Evolutionary conservation across 2,113 vertebrate species (phyloP).

Genomic region (Myrmecobius fasciatus): DNA sequence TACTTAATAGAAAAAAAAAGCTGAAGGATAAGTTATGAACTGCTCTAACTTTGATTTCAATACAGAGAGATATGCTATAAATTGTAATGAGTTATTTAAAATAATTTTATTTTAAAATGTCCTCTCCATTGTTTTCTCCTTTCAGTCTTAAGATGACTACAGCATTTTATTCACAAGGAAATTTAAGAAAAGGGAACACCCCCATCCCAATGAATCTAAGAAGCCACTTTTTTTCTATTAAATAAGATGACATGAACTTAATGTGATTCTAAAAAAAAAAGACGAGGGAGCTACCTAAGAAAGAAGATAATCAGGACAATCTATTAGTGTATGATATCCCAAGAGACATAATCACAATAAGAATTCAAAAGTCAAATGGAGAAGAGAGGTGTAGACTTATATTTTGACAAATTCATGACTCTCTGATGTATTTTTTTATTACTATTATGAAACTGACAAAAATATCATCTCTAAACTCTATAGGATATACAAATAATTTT

Average conservation of each 20-base stretch:
- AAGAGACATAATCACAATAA: background rate
- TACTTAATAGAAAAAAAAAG: background rate
- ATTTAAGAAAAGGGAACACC: background rate
- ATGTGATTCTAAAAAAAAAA: background rate
- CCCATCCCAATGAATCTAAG: background rate
- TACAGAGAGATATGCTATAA: background rate
- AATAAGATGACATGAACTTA: background rate
- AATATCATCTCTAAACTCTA: background rate
- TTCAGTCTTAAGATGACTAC: background rate
- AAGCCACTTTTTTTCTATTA: background rate
- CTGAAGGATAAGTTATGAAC: background rate
- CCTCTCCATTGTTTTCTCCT: background rate
- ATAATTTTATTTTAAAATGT: background rate
- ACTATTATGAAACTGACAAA: no score
- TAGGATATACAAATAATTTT: background rate
- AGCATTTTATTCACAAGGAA: background rate
- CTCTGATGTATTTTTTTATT: background rate
- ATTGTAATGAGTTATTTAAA: background rate
- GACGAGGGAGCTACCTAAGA: background rate
- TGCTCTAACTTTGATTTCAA: background rate
- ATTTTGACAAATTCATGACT: background rate
- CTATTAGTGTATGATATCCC: background rate
- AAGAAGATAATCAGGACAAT: background rate
- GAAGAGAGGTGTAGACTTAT: background rate
- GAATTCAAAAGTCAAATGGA: background rate